A percentile compares a stretch with the other conserved stretches of the same genome.
phyloP scores from a whole-genome alignment of 1,140 invertebrate species.

The Dendrolimus punctatus region DNA sequence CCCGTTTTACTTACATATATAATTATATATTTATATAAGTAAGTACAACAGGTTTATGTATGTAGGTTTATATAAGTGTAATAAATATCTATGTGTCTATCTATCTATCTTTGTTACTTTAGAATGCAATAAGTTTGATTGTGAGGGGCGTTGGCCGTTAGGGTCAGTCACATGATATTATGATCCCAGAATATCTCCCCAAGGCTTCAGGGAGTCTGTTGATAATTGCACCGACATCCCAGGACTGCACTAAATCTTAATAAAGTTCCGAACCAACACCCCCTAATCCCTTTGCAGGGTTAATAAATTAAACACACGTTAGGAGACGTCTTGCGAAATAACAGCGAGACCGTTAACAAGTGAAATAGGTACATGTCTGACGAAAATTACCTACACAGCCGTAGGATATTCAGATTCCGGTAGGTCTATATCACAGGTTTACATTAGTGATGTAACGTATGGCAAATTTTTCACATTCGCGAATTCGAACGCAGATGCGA shows the following conservation, averaged over 20 bases:
- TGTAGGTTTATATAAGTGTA: too few species aligned
- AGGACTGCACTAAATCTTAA: conserved; percentile 50
- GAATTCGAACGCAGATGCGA: too few species aligned
- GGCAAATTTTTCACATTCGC: too few species aligned
- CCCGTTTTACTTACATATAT: too few species aligned
- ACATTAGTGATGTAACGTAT: too few species aligned
- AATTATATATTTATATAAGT: too few species aligned
- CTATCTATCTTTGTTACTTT: too few species aligned
- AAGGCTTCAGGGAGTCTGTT: conserved; percentile 23
- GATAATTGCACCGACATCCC: conserved; percentile 42
- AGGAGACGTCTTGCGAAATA: conserved; percentile 10
- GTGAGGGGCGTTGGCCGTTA: conserved; percentile 6
- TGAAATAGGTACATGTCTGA: neutral
- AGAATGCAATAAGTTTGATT: conserved; percentile 1
- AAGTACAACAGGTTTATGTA: too few species aligned
- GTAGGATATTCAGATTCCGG: too few species aligned
- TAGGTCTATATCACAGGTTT: too few species aligned
- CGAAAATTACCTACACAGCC: neutral
- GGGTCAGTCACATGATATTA: conserved; percentile 19
- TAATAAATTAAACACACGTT: conserved; percentile 37
- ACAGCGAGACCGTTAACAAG: neutral
- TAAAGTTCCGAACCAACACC: conserved; percentile 33
- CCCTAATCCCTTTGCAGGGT: conserved; percentile 25
- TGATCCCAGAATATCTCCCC: conserved; percentile 42
- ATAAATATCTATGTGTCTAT: too few species aligned